phyloP scores from a whole-genome alignment of 2,888 invertebrate species.

The Stramonita haemastoma region DNA sequence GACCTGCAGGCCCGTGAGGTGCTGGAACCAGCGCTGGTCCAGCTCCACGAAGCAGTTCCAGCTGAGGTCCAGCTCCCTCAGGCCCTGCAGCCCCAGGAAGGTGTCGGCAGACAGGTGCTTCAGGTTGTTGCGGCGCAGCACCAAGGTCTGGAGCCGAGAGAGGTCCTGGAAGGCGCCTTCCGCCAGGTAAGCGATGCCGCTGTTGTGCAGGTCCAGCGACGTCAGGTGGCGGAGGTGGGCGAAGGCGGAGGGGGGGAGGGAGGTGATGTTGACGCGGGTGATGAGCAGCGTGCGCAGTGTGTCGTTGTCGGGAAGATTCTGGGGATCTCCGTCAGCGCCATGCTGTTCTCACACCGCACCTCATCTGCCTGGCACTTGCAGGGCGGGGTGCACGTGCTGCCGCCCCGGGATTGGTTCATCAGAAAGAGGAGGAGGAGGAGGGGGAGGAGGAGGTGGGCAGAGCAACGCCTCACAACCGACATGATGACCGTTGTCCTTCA shows the following conservation, averaged over 20 bases:
- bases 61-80: constrained; percentile 40
- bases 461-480: background rate
- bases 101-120: constrained; percentile 11
- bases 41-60: constrained; percentile 38
- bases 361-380: constrained; percentile 22
- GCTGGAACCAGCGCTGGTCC: constrained; percentile 23
- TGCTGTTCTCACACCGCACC: constrained; percentile 9
- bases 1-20: constrained; percentile 22
- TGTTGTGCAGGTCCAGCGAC: constrained; percentile 36
- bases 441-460: background rate
- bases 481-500: background rate
- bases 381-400: constrained; percentile 6
- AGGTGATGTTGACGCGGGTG: background rate
- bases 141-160: constrained; percentile 32
- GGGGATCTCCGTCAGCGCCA: background rate
- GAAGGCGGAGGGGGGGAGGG: constrained; percentile 6
- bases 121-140: constrained; percentile 38
- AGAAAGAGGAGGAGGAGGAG: background rate
- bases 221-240: constrained; percentile 8
- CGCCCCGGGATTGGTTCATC: background rate
- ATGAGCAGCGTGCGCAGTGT: background rate
- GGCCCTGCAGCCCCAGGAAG: constrained; percentile 26
- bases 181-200: background rate
- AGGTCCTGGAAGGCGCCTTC: constrained; percentile 30
- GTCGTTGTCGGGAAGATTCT: background rate